Base-by-base conservation (phyloP, 2,888 invertebrate genomes). In the Drosophila suboccidentalis region DNA sequence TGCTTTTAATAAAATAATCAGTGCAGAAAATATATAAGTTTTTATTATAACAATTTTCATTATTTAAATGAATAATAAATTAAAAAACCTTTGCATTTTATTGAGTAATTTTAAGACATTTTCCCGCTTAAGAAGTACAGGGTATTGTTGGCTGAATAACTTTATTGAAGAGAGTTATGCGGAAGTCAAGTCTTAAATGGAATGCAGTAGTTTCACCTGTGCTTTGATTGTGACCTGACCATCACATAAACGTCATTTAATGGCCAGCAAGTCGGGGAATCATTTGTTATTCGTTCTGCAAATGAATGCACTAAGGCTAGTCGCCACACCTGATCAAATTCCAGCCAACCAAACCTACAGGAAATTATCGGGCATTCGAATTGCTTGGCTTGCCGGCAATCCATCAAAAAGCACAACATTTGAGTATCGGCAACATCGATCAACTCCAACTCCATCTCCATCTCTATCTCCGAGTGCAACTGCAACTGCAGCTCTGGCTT, bases 281-380 rank as follows among this genome's bases (percentile, higher is more conserved):
- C 39, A 65, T 49, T 49, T 71, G 13, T 55, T 67, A 41, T 64
- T 58, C 50, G 59, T 67, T 69, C 41, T 68, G 15, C 53, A 39
- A 60, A 65, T 71, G 63, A 59, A 78, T 79, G 78, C 43, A 44
- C 22, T 53, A 51, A 19, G 43, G 8, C 26, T 11, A n/a, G 22
- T 15, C 15, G 54, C 73, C 76, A 86, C 80, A 83, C 74, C 74
- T 86, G 83, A 83, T 83, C 76, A 74, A 67, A 66, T 78, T 69
- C 50, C 63, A 63, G 79, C 64, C 64, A 53, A 82, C 64, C 64
- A 53, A 59, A 68, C 65, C 63, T 64, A 71, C 57, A 75, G 70
- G 78, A 82, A 78, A 76, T 65, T 78, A 75, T 65, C 68, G 41
- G 67, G 65, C 75, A 73, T 58, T 74, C 49, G 67, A 63, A 66